These are phyloP conservation scores for Acromyrmex heyeri DNA, from an alignment of 1,140 invertebrate species.

Conservation along the genomic window DNA sequence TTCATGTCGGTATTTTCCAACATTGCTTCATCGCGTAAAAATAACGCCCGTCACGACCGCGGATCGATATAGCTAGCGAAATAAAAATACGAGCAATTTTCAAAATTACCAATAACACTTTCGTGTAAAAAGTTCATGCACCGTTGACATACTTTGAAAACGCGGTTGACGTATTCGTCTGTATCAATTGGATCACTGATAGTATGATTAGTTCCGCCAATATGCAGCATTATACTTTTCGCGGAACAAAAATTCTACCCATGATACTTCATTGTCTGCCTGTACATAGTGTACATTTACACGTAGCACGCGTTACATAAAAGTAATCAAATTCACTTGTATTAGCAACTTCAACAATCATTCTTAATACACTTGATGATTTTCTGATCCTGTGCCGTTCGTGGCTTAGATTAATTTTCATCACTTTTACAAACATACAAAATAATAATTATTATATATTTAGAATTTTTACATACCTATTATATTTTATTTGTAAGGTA, in stretches of 20 bases:
- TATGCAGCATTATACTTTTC: constrained; percentile 36
- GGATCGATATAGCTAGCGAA: constrained; percentile 52
- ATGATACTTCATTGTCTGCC: constrained; percentile 15
- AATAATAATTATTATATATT: too few species aligned
- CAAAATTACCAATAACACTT: constrained; percentile 64
- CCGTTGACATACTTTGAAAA: constrained; percentile 60
- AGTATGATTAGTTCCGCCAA: constrained; percentile 42
- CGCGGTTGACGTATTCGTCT: constrained; percentile 13
- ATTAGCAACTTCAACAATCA: neutral
- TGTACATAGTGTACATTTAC: neutral
- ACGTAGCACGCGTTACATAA: neutral
- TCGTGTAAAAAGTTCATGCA: constrained; percentile 55
- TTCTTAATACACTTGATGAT: neutral
- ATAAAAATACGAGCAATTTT: constrained; percentile 65
- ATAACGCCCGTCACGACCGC: constrained; percentile 52
- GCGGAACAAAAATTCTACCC: constrained; percentile 25
- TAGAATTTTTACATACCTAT: too few species aligned
- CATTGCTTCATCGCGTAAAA: constrained; percentile 35
- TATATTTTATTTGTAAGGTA: too few species aligned
- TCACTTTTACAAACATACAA: too few species aligned
- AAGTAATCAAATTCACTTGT: neutral
- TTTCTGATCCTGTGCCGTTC: too few species aligned
- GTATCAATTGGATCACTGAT: constrained; percentile 55
- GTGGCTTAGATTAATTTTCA: too few species aligned
- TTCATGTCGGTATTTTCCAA: constrained; percentile 30